Evolutionary conservation across 2,888 invertebrate species (phyloP).

Genomic region (Sinhomidia bicolor): DNA sequence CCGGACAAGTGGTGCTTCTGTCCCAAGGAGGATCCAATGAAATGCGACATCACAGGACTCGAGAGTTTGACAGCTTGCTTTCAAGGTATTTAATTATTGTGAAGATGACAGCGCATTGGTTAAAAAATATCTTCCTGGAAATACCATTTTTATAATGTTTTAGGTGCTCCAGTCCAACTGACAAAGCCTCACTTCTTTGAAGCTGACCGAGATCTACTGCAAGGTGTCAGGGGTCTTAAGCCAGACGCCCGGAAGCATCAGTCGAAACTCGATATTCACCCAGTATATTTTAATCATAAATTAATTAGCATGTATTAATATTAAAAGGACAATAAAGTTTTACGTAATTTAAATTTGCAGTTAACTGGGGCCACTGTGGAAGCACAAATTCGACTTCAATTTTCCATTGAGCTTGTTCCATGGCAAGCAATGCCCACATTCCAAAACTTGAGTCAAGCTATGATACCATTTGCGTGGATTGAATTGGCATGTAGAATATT

Average conservation of each 20-base stretch:
- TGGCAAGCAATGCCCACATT: conserved; percentile 73
- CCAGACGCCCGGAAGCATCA: conserved; percentile 69
- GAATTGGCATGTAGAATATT: conserved; percentile 45
- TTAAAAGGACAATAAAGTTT: neutral
- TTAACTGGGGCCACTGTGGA: conserved; percentile 70
- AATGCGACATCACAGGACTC: conserved; percentile 67
- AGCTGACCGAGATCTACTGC: conserved; percentile 40
- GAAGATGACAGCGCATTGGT: neutral
- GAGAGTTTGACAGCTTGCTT: conserved; percentile 72
- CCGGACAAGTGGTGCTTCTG: conserved; percentile 75
- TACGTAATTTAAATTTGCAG: conserved; percentile 33
- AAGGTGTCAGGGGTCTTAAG: conserved; percentile 61
- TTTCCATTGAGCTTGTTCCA: conserved; percentile 68
- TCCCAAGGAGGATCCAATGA: conserved; percentile 65
- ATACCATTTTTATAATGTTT: neutral
- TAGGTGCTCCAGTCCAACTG: conserved; percentile 71
- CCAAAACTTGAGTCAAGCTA: conserved; percentile 41
- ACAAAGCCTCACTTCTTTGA: conserved; percentile 74
- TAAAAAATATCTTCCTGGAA: conserved; percentile 21
- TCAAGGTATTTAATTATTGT: conserved; percentile 37
- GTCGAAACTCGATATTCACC: conserved; percentile 66
- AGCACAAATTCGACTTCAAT: conserved; percentile 62
- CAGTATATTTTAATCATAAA: conserved; percentile 51
- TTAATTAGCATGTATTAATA: neutral
- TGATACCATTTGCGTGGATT: conserved; percentile 71